A percentile compares a stretch with the other conserved stretches of the same genome.
Conservation (phyloP, 37 sponge, comb jelly and placozoan species). For the Halichondria panicea region DNA sequence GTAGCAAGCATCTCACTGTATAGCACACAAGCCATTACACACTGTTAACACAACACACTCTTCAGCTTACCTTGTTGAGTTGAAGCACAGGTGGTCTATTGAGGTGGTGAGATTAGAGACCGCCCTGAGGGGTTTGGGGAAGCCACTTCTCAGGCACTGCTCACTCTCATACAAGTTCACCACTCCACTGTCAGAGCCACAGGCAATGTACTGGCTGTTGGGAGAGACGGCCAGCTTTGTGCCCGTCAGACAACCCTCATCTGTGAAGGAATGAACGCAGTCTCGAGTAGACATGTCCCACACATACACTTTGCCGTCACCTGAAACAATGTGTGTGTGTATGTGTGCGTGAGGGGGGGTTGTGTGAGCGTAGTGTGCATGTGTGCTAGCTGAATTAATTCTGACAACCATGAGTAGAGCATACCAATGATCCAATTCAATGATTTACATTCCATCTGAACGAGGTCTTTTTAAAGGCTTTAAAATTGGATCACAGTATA, state of each 20-base stretch:
- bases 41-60: background rate
- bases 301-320: constrained; percentile 92
- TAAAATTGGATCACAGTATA: background rate
- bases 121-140: constrained; percentile 77
- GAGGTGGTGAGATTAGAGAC: constrained; percentile 84
- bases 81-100: constrained; percentile 47
- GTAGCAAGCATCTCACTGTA: constrained; percentile 82
- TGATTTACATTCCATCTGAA: background rate
- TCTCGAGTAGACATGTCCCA: constrained; percentile 86
- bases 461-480: background rate
- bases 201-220: constrained; percentile 50
- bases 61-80: constrained; percentile 53
- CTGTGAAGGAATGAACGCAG: constrained; percentile 82
- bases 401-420: background rate
- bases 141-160: constrained; percentile 7
- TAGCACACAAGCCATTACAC: background rate
- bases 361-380: too few species aligned
- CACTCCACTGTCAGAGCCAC: constrained; percentile 85
- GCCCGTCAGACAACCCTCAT: constrained; percentile 78
- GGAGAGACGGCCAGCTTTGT: constrained; percentile 66
- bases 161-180: constrained; percentile 80
- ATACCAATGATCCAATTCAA: background rate
- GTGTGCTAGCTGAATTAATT: background rate
- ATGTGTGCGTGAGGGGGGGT: too few species aligned
- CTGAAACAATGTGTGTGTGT: too few species aligned